Percentiles rank a stretch among this genome's conserved stretches.
Conservation (phyloP, 2,113 vertebrate species). For the Phyllostomus discolor region DNA sequence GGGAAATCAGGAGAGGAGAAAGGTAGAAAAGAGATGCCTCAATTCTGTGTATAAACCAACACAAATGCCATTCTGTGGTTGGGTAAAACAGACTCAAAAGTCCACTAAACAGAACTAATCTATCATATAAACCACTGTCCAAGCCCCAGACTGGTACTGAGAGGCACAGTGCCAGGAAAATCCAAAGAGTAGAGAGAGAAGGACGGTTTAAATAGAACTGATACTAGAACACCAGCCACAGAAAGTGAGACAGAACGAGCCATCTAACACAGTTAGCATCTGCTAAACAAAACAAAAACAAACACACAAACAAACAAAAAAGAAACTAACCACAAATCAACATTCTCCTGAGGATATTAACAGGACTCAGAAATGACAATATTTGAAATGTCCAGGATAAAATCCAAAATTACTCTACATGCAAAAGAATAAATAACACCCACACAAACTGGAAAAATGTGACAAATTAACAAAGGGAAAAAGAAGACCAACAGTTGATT, state of each 20-base stretch:
- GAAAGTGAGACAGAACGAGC: not conserved
- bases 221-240: not conserved
- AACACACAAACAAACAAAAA: not conserved
- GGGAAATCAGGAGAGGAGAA: not conserved
- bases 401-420: not conserved
- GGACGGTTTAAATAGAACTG: not conserved
- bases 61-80: not conserved
- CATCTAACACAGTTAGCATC: not conserved
- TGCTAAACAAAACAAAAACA: not conserved
- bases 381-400: not conserved
- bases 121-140: not conserved
- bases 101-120: not conserved
- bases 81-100: not conserved
- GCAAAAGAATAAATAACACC: not conserved
- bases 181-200: not conserved
- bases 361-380: not conserved
- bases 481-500: not conserved
- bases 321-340: not conserved
- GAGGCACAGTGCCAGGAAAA: not conserved
- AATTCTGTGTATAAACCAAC: not conserved
- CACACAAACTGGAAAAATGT: not conserved
- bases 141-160: not conserved
- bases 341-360: not conserved
- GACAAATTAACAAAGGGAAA: not conserved
- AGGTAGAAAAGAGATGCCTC: not conserved